Base-by-base conservation (phyloP, 2,888 invertebrate species). In the Archips xylosteana region DNA sequence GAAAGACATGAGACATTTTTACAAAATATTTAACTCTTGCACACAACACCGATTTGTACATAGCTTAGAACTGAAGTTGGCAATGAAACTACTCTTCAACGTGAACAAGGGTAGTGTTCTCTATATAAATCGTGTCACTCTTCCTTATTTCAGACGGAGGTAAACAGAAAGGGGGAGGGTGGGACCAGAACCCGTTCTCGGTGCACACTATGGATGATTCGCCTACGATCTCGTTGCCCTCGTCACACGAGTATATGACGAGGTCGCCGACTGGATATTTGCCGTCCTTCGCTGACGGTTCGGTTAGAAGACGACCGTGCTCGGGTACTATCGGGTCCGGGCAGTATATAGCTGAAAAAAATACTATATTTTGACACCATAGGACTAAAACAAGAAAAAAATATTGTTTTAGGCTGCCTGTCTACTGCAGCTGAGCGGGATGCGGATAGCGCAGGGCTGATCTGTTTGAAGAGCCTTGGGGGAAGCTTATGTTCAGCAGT, bases 151-250 rank as follows among this genome's bases (percentile, higher is more conserved):
- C 88, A 0, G 90, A 87, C 0, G 90, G 91, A 0, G 85, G 88
- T 2, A 92, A 81, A 96, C 98, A 98, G 86, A 97, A 96, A 64
- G 98, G 98, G 12, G 97, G 96, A 34, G 97, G 96, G 87, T 97
- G 97, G 2, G 98, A 97, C 98, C 98, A 98, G 85, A 96, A 97
- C 63, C 98, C 98, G 76, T 96, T 97, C 87, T 98, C 98, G 6
- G 97, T 97, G 92, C 98, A 98, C 62, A 98, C 97, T 79, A 97
- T 96, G 76, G 97, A 97, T 0, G 96, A 96, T 86, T 98, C 97
- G 4, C 98, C 98, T 42, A 96, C 84, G 8, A 91, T 83, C 39
- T 88, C 84, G 74, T 81, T 89, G 0, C 85, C 86, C 0, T 85
- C 83, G 2, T 85, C 79, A 72, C 94, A 94, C 59, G 96, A 95